Evolutionary conservation across 2,888 invertebrate genomes (phyloP).

Genomic region (Lymantria dispar): DNA sequence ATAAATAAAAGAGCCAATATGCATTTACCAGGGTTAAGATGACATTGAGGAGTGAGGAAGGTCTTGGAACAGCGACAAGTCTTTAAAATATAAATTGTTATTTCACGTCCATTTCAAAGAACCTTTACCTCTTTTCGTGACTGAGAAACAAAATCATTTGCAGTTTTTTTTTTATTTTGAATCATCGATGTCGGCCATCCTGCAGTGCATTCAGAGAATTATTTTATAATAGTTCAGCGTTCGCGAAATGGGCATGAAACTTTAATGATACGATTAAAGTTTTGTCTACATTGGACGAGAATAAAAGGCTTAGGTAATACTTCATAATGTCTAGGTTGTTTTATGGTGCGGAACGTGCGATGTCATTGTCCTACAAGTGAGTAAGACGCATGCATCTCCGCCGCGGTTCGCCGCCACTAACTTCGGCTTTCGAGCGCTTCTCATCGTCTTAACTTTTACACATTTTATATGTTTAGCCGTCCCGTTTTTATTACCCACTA

Average conservation of each 20-base stretch:
- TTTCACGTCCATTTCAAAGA: conserved; percentile 16
- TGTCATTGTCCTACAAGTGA: conserved; percentile 77
- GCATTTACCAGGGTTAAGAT: conserved; percentile 16
- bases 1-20: conserved; percentile 12
- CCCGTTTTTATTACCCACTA: conserved; percentile 28
- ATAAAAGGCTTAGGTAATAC: conserved; percentile 55
- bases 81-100: conserved; percentile 39
- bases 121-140: conserved; percentile 61
- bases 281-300: conserved; percentile 54
- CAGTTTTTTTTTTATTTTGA: conserved; percentile 33
- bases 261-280: conserved; percentile 61
- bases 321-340: conserved; percentile 73
- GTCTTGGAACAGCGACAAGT: conserved; percentile 14
- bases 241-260: conserved; percentile 50
- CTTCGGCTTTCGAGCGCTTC: conserved; percentile 27
- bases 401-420: conserved; percentile 34
- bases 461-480: conserved; percentile 31
- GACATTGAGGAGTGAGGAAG: conserved; percentile 41
- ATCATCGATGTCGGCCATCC: conserved; percentile 27
- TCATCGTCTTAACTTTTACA: conserved; percentile 24
- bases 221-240: conserved; percentile 44
- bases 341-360: conserved; percentile 79
- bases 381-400: conserved; percentile 50
- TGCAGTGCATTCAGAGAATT: conserved; percentile 25
- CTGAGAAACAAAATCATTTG: conserved; percentile 39